Percentiles rank a stretch among this genome's conserved stretches.
These are phyloP conservation scores for Bombyx huttoni DNA, from an alignment of 2,888 invertebrate genomes.

Conservation along the genomic window DNA sequence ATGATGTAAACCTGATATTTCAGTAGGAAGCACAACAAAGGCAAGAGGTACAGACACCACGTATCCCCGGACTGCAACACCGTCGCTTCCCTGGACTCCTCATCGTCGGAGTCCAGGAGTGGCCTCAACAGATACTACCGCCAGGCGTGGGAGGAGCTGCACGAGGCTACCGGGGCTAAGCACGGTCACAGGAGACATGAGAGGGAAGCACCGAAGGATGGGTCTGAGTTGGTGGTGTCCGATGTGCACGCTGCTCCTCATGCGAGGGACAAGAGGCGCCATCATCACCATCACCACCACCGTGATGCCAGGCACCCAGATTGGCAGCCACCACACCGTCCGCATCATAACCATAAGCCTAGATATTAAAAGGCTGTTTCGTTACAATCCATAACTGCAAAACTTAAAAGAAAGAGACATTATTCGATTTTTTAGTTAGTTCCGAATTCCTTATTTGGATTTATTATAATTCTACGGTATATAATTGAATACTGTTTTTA, in stretches of 20 bases:
- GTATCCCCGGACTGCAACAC: slow-evolving; percentile 93
- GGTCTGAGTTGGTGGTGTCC: slow-evolving; percentile 82
- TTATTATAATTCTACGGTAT: too few species aligned
- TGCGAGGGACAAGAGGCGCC: slow-evolving; percentile 74
- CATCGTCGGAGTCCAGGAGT: slow-evolving; percentile 86
- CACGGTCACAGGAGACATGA: slow-evolving; percentile 47
- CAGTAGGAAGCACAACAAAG: slow-evolving; percentile 74
- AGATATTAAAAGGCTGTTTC: slow-evolving; percentile 37
- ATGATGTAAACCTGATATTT: slow-evolving; percentile 1
- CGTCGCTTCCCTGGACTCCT: slow-evolving; percentile 90
- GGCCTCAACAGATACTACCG: slow-evolving; percentile 91
- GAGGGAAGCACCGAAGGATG: slow-evolving; percentile 76
- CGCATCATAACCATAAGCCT: slow-evolving; percentile 69
- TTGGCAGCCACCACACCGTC: slow-evolving; percentile 69
- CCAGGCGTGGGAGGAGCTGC: slow-evolving; percentile 94
- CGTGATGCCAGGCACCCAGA: slow-evolving; percentile 75
- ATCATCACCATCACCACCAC: slow-evolving; percentile 84
- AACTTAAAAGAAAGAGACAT: too few species aligned
- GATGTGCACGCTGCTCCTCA: slow-evolving; percentile 70
- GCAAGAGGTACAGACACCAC: slow-evolving; percentile 90
- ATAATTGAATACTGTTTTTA: too few species aligned
- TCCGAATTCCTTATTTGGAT: too few species aligned
- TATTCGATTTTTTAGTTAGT: too few species aligned
- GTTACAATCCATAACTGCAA: neutral
- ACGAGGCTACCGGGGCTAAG: slow-evolving; percentile 81